Base-by-base conservation (phyloP, 2,797 vertebrate species). In the Cuniculus paca region DNA sequence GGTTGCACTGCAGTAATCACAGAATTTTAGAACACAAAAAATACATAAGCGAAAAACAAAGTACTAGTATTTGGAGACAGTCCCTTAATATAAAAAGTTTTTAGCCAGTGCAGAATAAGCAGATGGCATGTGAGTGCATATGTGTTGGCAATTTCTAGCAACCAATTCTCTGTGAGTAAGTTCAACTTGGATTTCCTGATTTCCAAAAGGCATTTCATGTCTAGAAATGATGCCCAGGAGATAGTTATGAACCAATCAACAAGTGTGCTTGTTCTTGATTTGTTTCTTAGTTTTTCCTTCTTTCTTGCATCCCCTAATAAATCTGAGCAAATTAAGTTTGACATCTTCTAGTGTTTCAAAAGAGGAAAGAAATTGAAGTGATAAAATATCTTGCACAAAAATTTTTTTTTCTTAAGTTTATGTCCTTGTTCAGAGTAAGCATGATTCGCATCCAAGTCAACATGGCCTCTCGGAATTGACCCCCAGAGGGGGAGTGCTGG, bases 261-360 rank as follows among this genome's bases (percentile, higher is more conserved):
- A 63, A 60, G 31, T 50, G 39, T 58, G 63, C 60, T 65, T 78
- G 31, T 24, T 88, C 16, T 85, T 48, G 54, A 74, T 86, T 58
- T 81, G 60, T 65, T 75, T 56, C 79, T 85, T 2, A 61, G 58
- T 54, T 86, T 78, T 52, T 48, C 36, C 16, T 60, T 80, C 65
- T 91, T 88, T 39, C 60, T 72, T 39, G 5, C 34, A 79, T 52
- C 36, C 84, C 5, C 28, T 45, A 93, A 89, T 61, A 91, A 91
- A 93, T 72, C 83, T 54, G 36, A 90, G 20, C 42, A 85, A 75
- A 63, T n/a, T 42, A 70, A 63, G 45, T 42, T 34, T 91, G 45
- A 45, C 48, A 92, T 75, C 87, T 83, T 58, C 65, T 83, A 79
- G 45, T 68, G 48, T 88, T 85, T 95, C 56, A 63, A 48, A 78